phyloP scores from a whole-genome alignment of 2,888 invertebrate species.

The Brenthis hecate region DNA sequence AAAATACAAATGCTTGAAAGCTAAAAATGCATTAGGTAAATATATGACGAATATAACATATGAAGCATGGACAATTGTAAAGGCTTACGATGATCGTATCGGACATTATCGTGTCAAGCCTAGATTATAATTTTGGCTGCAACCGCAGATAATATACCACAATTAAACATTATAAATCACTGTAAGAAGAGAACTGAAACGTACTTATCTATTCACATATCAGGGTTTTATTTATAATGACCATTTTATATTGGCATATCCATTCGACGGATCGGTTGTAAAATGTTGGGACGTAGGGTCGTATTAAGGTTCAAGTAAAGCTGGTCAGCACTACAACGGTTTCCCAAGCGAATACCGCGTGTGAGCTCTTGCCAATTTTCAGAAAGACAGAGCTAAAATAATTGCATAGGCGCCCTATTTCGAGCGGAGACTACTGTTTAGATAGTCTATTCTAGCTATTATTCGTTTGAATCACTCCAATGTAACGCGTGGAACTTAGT shows the following conservation, averaged over 20 bases:
- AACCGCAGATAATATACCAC: conserved; percentile 28
- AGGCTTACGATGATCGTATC: conserved; percentile 16
- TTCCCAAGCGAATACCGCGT: conserved; percentile 80
- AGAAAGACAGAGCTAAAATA: conserved; percentile 82
- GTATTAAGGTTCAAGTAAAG: conserved; percentile 54
- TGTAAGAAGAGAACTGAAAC: conserved; percentile 34
- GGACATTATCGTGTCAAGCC: conserved; percentile 34
- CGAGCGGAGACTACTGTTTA: conserved; percentile 69
- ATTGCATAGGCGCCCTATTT: conserved; percentile 81
- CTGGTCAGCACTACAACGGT: conserved; percentile 69
- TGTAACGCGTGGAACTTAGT: conserved; percentile 37
- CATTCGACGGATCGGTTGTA: conserved; percentile 48
- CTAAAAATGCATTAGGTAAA: not conserved
- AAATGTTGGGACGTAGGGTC: conserved; percentile 46
- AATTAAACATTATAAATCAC: conserved; percentile 33
- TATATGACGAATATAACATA: not conserved
- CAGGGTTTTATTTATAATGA: conserved; percentile 74
- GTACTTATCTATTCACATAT: conserved; percentile 62
- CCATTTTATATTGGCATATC: conserved; percentile 65
- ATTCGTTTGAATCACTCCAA: conserved; percentile 57
- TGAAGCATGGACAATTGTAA: conserved; percentile 1
- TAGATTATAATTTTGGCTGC: conserved; percentile 40
- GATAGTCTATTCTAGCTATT: conserved; percentile 77
- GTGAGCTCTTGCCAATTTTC: conserved; percentile 82
- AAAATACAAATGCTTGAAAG: not conserved